Base-by-base conservation (phyloP, 2,888 invertebrate genomes). In the Boloria euphrosyne region DNA sequence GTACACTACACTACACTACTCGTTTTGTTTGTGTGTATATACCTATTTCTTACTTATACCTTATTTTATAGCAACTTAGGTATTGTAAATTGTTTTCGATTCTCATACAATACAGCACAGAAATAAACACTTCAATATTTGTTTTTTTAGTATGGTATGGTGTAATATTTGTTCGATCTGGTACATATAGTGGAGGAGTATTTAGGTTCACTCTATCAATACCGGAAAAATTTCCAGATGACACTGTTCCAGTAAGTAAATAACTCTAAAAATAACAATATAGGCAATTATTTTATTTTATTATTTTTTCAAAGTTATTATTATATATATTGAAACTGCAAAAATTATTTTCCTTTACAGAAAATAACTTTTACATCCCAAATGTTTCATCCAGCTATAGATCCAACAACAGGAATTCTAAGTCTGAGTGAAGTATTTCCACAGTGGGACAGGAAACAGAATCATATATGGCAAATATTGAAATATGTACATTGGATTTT, bases 381-480 rank as follows among this genome's bases (percentile, higher is more conserved):
- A 78, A 90, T 98, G 68, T 97, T 96, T 82, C 98, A 98, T 93
- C 98, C 98, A 67, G 93, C 96, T 62, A 94, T 98, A 67, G 94
- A 97, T 85, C 92, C 95, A 1, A 94, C 94, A 73, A 96, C 96
- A 58, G 96, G 97, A 70, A 95, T 96, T 78, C 85, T 98, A 52
- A 95, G 96, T 81, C 93, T 98, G 50, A 93, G 91, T 73, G 94
- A 95, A 84, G 97, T 95, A 13, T 98, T 98, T 86, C 95, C 96
- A 13, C 95, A 95, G 71, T 98, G 98, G 98, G 95, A 95, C 81
- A 94, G 95, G 80, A 95, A 95, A 71, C 94, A 95, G 63, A 95
- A 97, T 83, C 97, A 97, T 79, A 92, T 98, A 53, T 98, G 97
- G 97, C 97, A 98, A 87, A 93, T 98, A 74, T 87, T 98, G 46